Evolutionary conservation across 2,113 vertebrate species (phyloP), one percentile per base, ranked within the genome.

Genomic region (Dendrocopos noguchii): DNA sequence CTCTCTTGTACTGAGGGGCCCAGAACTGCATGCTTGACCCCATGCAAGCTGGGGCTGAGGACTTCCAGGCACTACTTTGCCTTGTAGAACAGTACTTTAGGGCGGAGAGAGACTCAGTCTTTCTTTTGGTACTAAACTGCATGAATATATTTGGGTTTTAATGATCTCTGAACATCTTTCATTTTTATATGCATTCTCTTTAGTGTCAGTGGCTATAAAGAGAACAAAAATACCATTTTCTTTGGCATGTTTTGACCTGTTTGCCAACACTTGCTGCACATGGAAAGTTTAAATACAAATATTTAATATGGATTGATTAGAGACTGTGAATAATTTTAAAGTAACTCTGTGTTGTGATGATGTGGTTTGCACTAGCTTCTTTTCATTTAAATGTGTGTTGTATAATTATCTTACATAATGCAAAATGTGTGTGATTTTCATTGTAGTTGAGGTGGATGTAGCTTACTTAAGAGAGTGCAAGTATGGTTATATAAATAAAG

Each of bases 11-110:
- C 10, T 22, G 47, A 22, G 21, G 11, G 47, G 17, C 47, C 21
- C 47, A 50, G 47, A 22, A 50, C 47, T 50, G 9, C 20, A 22
- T 50, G 21, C 44, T 44, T 6, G 3, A 34, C 18, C 15, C 28
- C 0, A 0, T 13, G 46, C 2, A 3, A 50, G 17, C 0, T 55
- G 39, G 12, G 39, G 7, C 34, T 74, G 42, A 36, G 46, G 56
- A 15, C 60, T 93, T 72, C 25, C 24, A 63, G 34, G 15, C 55
- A 13, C 14, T 56, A 44, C 25, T 34, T 72, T 57, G 18, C 39
- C 24, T 50, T 68, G 29, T 31, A 63, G 39, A 75, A 18, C 22
- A 61, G 24, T 31, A 14, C 8, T 82, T 57, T 1, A 36, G 34
- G 59, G 18, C 10, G 81, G 67, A 66, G 63, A 46, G 24, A 61